Percentiles rank a stretch among this genome's conserved stretches.
Conservation (phyloP, 2,888 invertebrate species). For the Drosophila paranaensis region DNA sequence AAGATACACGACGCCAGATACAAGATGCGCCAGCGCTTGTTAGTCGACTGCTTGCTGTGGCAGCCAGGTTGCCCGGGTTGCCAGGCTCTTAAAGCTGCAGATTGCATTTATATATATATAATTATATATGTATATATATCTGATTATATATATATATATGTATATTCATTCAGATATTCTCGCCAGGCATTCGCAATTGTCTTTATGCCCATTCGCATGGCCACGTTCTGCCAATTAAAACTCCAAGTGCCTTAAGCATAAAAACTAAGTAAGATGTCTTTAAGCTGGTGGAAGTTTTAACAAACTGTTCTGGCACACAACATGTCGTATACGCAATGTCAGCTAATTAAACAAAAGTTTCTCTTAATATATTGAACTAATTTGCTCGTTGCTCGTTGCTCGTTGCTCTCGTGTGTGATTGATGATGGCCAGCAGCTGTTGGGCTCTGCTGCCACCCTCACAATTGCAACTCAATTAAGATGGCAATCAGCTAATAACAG, state of each 20-base stretch:
- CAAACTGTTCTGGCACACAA: neutral
- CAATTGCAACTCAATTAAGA: slow-evolving; percentile 79
- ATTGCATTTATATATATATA: slow-evolving; percentile 18
- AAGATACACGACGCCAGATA: slow-evolving; percentile 53
- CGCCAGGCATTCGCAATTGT: slow-evolving; percentile 53
- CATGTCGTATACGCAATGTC: slow-evolving; percentile 39
- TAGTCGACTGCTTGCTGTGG: slow-evolving; percentile 57
- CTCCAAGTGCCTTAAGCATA: slow-evolving; percentile 59
- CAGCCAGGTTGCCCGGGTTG: slow-evolving; percentile 10
- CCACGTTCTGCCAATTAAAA: slow-evolving; percentile 71
- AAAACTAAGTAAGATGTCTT: slow-evolving; percentile 46
- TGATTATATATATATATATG: neutral
- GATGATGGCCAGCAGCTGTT: slow-evolving; percentile 40
- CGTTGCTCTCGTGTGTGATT: slow-evolving; percentile 52
- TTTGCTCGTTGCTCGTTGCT: neutral
- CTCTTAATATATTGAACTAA: slow-evolving; percentile 30
- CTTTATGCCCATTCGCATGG: slow-evolving; percentile 61
- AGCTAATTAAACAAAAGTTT: slow-evolving; percentile 41
- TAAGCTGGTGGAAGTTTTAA: slow-evolving; percentile 55
- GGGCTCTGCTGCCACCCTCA: slow-evolving; percentile 3
- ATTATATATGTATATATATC: neutral
- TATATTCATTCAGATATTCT: slow-evolving; percentile 45
- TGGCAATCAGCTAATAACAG: slow-evolving; percentile 56
- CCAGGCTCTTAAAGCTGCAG: slow-evolving; percentile 44
- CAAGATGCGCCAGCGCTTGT: slow-evolving; percentile 37